phyloP scores from a whole-genome alignment of 2,888 invertebrate genomes.

The Uropetala carovei region DNA sequence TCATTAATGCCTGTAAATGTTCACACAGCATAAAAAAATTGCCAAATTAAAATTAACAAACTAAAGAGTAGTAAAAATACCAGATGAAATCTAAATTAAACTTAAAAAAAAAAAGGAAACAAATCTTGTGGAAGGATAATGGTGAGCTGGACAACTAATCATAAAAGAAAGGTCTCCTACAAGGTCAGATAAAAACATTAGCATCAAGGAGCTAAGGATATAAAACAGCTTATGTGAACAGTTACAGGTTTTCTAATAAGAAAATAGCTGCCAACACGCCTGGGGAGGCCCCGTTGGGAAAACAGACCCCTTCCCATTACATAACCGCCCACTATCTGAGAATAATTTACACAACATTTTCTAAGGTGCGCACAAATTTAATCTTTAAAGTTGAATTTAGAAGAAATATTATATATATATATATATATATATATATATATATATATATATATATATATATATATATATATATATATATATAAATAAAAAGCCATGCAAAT shows the following conservation, averaged over 20 bases:
- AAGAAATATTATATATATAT: conserved; percentile 66
- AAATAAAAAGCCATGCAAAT: conserved; percentile 68
- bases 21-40: conserved; percentile 68
- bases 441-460: conserved; percentile 50
- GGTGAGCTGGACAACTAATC: conserved; percentile 39
- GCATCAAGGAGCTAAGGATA: conserved; percentile 35
- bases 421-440: conserved; percentile 55
- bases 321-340: conserved; percentile 60
- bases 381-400: conserved; percentile 44
- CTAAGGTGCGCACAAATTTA: conserved; percentile 56
- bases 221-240: conserved; percentile 65
- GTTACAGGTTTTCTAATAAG: conserved; percentile 65
- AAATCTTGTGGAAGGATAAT: conserved; percentile 55
- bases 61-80: conserved; percentile 60
- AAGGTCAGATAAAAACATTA: conserved; percentile 58
- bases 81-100: conserved; percentile 66
- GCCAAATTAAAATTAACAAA: conserved; percentile 65
- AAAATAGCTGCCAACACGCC: conserved; percentile 62
- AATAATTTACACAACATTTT: conserved; percentile 49
- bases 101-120: conserved; percentile 67
- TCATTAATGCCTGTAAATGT: conserved; percentile 68
- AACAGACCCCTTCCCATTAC: conserved; percentile 66
- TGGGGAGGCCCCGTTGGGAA: conserved; percentile 66
- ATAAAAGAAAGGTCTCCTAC: conserved; percentile 35
- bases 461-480: conserved; percentile 56